Evolutionary conservation across 2,797 vertebrate genomes (phyloP), one percentile per base, ranked within the genome.

Genomic region (Anabas testudineus): DNA sequence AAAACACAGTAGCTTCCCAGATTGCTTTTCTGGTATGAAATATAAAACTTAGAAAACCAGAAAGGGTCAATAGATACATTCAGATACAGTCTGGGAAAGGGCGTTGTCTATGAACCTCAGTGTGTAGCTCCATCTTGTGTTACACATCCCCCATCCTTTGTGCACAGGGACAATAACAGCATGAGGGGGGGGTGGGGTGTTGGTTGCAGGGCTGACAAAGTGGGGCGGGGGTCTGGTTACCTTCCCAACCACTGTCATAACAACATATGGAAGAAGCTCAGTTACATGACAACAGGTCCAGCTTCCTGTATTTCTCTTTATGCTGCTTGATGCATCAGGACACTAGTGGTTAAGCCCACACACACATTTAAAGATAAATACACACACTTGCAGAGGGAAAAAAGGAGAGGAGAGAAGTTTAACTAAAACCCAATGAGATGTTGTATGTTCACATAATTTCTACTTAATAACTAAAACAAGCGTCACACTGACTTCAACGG

Each of bases 81-180:
- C 34, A 8, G 72, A 69, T 83, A 62, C 69, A 78, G 76, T 84
- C 86, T 88, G 82, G 86, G 89, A 92, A 90, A 89, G 90, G 92
- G 90, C 76, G 88, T 91, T 89, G 87, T 81, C 90, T 76, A 70
- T 86, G 85, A 90, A 88, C 91, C 86, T 89, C 89, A 84, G 73
- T 42, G 10, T 60, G 73, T 67, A 81, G 70, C 72, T 87, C 63
- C 46, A 71, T 91, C 85, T 91, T 83, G 71, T 81, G 64, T 91
- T 90, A 85, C 91, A 81, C 67, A 59, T 45, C 78, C 78, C 84
- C 81, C 81, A 81, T 82, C 87, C 80, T 88, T 92, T 92, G 88
- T 93, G 88, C 74, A 73, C 57, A 66, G 52, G 81, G 87, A 94
- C 92, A 94, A 93, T 90, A 89, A 88, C 79, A 78, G 83, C 56